Conservation (phyloP, 1,140 invertebrate species). For the Tyrophagus putrescentiae region DNA sequence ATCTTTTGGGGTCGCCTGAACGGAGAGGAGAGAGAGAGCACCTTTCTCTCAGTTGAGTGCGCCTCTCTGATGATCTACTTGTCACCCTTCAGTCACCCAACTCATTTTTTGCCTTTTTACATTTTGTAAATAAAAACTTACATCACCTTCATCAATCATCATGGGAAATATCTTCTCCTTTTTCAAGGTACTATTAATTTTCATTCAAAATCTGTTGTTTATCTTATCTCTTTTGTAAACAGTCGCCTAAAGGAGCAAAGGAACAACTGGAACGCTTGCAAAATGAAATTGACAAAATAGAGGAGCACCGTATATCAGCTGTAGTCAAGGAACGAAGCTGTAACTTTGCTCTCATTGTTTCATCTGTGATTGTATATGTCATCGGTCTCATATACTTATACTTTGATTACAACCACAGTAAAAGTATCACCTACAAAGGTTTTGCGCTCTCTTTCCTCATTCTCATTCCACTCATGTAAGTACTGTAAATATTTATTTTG, state of each 20-base stretch:
- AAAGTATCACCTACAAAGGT: background rate
- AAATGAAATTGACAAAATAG: constrained; percentile 59
- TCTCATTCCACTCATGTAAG: background rate
- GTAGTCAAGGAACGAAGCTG: constrained; percentile 60
- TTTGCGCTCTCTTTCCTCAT: background rate
- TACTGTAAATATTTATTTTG: constrained; percentile 16
- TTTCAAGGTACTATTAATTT: constrained; percentile 1
- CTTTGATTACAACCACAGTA: constrained; percentile 48
- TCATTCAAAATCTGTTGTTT: constrained; percentile 26
- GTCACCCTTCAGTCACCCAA: background rate
- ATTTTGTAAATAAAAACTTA: background rate
- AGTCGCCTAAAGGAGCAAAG: constrained; percentile 49
- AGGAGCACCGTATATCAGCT: constrained; percentile 58
- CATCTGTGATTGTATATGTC: constrained; percentile 62
- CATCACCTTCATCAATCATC: background rate
- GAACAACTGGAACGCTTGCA: constrained; percentile 55
- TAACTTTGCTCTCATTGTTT: constrained; percentile 57
- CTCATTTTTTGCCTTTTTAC: background rate
- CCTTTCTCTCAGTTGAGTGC: too few relatives aligned
- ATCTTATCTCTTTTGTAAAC: constrained; percentile 36
- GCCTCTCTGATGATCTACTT: too few relatives aligned
- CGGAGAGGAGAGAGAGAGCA: too few relatives aligned
- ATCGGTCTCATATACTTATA: constrained; percentile 56
- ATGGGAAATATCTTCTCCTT: constrained; percentile 8
- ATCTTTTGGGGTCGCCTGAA: too few relatives aligned